These are phyloP conservation scores for Sarotherodon lohbergeri DNA, from an alignment of 2,113 vertebrate species.

Conservation along the genomic window DNA sequence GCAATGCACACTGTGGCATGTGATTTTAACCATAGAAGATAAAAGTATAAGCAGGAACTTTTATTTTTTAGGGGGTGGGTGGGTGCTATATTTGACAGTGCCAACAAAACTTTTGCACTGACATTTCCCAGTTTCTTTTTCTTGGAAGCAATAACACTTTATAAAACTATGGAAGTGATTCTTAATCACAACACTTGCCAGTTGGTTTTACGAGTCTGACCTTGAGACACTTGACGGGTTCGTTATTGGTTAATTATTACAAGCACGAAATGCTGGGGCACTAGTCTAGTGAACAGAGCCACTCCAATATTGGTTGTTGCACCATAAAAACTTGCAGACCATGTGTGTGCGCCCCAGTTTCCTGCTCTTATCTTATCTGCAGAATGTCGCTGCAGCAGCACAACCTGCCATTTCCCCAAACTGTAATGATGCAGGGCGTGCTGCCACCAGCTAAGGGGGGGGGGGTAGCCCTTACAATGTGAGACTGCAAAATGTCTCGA, in stretches of 20 bases:
- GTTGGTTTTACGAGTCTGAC: slow-evolving; percentile 22
- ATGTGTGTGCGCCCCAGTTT: not conserved
- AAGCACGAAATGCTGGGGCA: slow-evolving; percentile 2
- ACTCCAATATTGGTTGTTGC: slow-evolving; percentile 37
- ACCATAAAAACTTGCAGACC: slow-evolving; percentile 21
- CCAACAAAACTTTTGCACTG: not conserved
- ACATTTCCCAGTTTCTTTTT: not conserved
- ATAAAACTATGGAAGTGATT: not conserved
- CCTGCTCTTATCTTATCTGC: slow-evolving; percentile 56
- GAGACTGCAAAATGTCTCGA: slow-evolving; percentile 8
- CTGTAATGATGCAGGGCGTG: slow-evolving; percentile 9
- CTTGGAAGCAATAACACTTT: not conserved
- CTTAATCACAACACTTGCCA: not conserved
- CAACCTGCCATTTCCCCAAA: slow-evolving; percentile 56
- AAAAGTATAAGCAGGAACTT: not conserved
- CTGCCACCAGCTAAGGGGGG: not conserved
- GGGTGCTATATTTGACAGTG: not conserved
- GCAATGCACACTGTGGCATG: not conserved
- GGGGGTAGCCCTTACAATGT: not conserved
- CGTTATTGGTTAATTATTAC: slow-evolving; percentile 61
- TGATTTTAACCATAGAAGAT: not conserved
- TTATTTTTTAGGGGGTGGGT: not conserved
- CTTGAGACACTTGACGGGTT: slow-evolving; percentile 11
- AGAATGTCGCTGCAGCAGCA: slow-evolving; percentile 39
- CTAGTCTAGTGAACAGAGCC: not conserved